Evolutionary conservation across 2,113 vertebrate species (phyloP).

Genomic region (Gymnorhina tibicen): DNA sequence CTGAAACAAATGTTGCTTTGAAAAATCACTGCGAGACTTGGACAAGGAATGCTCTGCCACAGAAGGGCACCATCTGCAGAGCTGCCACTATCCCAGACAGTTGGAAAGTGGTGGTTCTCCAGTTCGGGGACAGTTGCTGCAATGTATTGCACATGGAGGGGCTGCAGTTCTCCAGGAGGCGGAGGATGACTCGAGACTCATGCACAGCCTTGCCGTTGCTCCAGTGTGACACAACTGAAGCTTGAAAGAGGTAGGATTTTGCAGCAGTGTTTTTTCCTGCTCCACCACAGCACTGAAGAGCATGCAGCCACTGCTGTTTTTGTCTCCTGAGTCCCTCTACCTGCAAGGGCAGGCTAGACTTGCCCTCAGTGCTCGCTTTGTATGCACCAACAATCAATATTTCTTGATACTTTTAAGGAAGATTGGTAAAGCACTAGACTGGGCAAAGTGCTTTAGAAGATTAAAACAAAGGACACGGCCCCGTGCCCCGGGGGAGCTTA

Average conservation of each 20-base stretch:
- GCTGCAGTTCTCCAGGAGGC: not conserved
- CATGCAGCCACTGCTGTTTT: not conserved
- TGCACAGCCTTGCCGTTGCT: not conserved
- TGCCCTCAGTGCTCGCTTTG: not conserved
- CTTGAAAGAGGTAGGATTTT: not conserved
- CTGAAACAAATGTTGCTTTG: slow-evolving; percentile 10
- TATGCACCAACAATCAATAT: not conserved
- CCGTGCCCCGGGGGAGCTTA: not conserved
- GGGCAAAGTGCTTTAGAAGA: slow-evolving; percentile 33
- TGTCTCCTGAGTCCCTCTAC: not conserved
- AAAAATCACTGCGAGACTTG: slow-evolving; percentile 28
- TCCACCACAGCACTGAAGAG: not conserved
- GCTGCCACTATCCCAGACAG: not conserved
- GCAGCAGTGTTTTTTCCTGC: not conserved
- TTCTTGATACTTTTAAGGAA: slow-evolving; percentile 26
- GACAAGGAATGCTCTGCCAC: not conserved
- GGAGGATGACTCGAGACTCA: not conserved
- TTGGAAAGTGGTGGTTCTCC: not conserved
- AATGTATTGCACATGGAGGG: not conserved
- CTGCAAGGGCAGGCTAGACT: not conserved
- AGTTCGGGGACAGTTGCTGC: not conserved
- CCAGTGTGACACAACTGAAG: not conserved
- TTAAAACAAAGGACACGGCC: slow-evolving; percentile 50
- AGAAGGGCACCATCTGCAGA: not conserved
- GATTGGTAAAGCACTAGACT: not conserved